Conservation (phyloP, 2,888 invertebrate species). For the Limenitis arthemis region DNA sequence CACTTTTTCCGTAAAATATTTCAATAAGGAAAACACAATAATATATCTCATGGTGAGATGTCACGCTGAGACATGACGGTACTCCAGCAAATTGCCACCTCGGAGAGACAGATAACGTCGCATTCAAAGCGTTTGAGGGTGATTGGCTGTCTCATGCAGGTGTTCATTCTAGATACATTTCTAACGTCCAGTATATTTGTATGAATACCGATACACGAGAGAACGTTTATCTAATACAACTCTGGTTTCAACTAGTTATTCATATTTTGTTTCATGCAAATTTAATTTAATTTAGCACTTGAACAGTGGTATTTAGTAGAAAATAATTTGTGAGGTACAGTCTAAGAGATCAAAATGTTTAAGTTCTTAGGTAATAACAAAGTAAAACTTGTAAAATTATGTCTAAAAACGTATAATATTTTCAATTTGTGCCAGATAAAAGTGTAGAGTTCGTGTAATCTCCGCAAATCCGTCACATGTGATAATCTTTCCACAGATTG, state of each 20-base stretch:
- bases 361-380: too few species aligned
- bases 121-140: background rate
- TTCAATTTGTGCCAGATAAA: background rate
- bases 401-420: too few species aligned
- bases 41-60: background rate
- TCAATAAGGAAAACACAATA: background rate
- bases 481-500: slow-evolving; percentile 9
- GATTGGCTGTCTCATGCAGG: slow-evolving; percentile 4
- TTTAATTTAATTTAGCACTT: too few species aligned
- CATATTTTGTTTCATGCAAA: too few species aligned
- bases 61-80: background rate
- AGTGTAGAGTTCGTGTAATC: slow-evolving; percentile 3
- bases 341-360: too few species aligned
- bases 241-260: too few species aligned
- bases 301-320: too few species aligned
- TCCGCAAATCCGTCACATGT: slow-evolving; percentile 13
- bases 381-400: too few species aligned
- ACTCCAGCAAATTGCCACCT: slow-evolving; percentile 4
- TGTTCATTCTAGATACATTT: background rate
- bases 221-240: background rate
- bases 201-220: background rate
- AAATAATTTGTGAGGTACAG: too few species aligned
- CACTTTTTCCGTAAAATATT: background rate
- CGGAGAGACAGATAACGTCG: background rate
- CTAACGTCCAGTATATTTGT: background rate